Evolutionary conservation across 2,797 vertebrate genomes (phyloP).

Genomic region (Esox masquinongy): DNA sequence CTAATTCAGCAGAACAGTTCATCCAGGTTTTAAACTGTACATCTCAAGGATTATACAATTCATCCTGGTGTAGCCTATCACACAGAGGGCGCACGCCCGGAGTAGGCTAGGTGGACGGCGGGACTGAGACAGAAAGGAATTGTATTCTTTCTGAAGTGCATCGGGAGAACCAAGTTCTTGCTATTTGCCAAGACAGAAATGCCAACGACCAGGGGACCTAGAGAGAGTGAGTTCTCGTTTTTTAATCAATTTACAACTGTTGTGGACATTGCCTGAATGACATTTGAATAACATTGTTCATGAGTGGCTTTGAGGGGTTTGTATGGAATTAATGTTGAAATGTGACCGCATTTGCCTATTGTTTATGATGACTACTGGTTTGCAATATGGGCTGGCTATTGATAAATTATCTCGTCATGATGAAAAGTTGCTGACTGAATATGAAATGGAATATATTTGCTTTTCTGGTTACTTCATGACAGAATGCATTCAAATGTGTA

Average conservation of each 20-base stretch:
- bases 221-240: slow-evolving; percentile 26
- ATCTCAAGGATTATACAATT: slow-evolving; percentile 13
- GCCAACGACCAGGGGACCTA: slow-evolving; percentile 28
- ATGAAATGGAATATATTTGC: slow-evolving; percentile 5
- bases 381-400: background rate
- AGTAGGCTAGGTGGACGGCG: slow-evolving; percentile 8
- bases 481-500: slow-evolving; percentile 5
- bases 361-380: background rate
- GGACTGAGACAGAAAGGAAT: slow-evolving; percentile 38
- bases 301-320: background rate
- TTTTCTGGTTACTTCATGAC: slow-evolving; percentile 6
- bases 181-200: slow-evolving; percentile 31
- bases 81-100: background rate
- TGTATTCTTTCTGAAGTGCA: slow-evolving; percentile 32
- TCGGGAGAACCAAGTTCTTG: slow-evolving; percentile 30
- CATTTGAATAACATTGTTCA: background rate
- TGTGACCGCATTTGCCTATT: background rate
- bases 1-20: background rate
- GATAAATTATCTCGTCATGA: background rate
- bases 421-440: slow-evolving; percentile 16
- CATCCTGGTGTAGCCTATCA: background rate
- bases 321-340: background rate
- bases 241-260: background rate
- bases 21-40: background rate
- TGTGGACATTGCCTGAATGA: background rate